phyloP scores from a whole-genome alignment of 2,888 invertebrate species.

The Anodontia alba region DNA sequence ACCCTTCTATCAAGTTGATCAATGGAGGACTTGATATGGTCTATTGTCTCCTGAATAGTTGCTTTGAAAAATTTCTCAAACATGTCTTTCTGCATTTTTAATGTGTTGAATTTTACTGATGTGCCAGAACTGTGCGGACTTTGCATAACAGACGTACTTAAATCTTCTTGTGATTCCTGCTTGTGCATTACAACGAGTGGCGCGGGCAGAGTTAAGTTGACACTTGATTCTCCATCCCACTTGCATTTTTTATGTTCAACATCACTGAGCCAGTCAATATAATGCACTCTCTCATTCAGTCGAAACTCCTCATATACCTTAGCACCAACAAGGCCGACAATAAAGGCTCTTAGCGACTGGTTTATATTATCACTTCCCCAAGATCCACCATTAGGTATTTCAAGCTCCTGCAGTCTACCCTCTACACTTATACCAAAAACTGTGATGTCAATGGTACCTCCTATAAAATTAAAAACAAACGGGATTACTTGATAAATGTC shows the following conservation, averaged over 20 bases:
- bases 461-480: constrained; percentile 22
- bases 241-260: constrained; percentile 42
- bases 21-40: constrained; percentile 8
- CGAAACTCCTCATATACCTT: constrained; percentile 25
- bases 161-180: neutral
- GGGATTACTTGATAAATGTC: no score
- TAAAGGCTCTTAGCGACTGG: constrained; percentile 24
- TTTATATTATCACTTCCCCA: constrained; percentile 43
- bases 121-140: neutral
- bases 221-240: constrained; percentile 1
- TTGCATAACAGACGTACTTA: neutral
- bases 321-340: constrained; percentile 28
- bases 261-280: constrained; percentile 11
- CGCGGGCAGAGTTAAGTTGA: constrained; percentile 11
- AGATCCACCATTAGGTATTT: constrained; percentile 35
- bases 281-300: constrained; percentile 27
- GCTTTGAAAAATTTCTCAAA: constrained; percentile 27
- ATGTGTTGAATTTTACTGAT: neutral
- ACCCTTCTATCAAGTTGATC: constrained; percentile 13
- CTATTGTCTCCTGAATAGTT: constrained; percentile 19
- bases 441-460: constrained; percentile 47
- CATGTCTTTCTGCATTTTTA: constrained; percentile 7
- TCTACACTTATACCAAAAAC: constrained; percentile 20
- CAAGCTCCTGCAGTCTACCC: constrained; percentile 33
- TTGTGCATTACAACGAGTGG: constrained; percentile 4